Evolutionary conservation across 2,888 invertebrate genomes (phyloP).

Genomic region (Sinelater perroti): DNA sequence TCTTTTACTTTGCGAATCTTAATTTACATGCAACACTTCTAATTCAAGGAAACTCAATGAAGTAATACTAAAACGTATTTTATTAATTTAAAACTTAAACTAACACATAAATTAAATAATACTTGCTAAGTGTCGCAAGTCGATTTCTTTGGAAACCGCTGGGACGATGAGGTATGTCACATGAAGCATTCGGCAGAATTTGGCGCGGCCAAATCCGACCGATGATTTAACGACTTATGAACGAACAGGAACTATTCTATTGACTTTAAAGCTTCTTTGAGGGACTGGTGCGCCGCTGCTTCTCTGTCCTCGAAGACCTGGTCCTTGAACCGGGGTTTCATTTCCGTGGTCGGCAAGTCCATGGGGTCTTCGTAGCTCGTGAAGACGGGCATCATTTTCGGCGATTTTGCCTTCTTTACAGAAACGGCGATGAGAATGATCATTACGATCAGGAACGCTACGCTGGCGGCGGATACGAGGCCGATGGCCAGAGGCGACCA

Average conservation of each 20-base stretch:
- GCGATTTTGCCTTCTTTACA: slow-evolving; percentile 34
- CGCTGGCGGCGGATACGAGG: slow-evolving; percentile 51
- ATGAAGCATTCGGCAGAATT: not conserved
- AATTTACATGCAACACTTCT: no score
- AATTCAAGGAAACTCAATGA: not conserved
- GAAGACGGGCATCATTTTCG: slow-evolving; percentile 12
- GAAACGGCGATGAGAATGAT: slow-evolving; percentile 46
- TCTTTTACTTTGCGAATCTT: no score
- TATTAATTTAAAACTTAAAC: slow-evolving; percentile 16
- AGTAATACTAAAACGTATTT: slow-evolving; percentile 20
- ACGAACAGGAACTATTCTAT: slow-evolving; percentile 36
- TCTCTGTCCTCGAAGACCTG: slow-evolving; percentile 49
- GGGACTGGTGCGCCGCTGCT: slow-evolving; percentile 42
- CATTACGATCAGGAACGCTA: slow-evolving; percentile 51
- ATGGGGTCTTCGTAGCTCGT: slow-evolving; percentile 32
- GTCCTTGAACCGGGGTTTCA: slow-evolving; percentile 41
- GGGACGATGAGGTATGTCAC: slow-evolving; percentile 5
- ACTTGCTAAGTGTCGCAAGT: not conserved
- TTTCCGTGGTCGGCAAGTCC: slow-evolving; percentile 41
- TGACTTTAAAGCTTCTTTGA: slow-evolving; percentile 47
- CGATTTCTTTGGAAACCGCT: slow-evolving; percentile 1
- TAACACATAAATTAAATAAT: slow-evolving; percentile 12
- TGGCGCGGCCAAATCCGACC: not conserved
- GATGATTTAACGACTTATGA: not conserved
- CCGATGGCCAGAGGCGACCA: slow-evolving; percentile 53